phyloP scores from a whole-genome alignment of 2,888 invertebrate species.

The Microctonus aethiopoides region DNA sequence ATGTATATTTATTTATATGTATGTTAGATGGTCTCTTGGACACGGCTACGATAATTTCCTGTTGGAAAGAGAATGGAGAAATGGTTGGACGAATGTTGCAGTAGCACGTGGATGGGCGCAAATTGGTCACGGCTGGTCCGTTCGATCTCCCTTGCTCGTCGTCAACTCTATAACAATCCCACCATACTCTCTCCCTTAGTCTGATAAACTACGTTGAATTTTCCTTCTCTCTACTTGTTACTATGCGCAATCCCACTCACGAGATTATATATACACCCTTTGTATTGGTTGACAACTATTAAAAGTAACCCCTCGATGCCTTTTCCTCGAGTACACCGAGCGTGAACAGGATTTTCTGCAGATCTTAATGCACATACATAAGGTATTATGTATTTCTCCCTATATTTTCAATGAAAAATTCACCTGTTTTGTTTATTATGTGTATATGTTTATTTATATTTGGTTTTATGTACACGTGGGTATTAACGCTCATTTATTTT shows the following conservation, averaged over 20 bases:
- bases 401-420: neutral
- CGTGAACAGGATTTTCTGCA: neutral
- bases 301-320: slow-evolving; percentile 40
- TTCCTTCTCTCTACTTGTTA: slow-evolving; percentile 22
- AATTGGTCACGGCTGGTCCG: slow-evolving; percentile 66
- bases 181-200: slow-evolving; percentile 36
- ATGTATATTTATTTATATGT: slow-evolving; percentile 3
- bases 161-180: slow-evolving; percentile 34
- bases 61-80: slow-evolving; percentile 32
- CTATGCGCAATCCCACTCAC: slow-evolving; percentile 41
- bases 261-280: slow-evolving; percentile 33
- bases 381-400: neutral
- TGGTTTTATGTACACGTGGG: slow-evolving; percentile 11
- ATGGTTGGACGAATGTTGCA: slow-evolving; percentile 39
- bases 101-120: slow-evolving; percentile 58
- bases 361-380: neutral
- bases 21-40: neutral
- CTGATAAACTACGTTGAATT: slow-evolving; percentile 14
- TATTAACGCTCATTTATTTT: slow-evolving; percentile 28
- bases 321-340: slow-evolving; percentile 33
- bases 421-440: slow-evolving; percentile 18
- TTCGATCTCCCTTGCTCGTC: slow-evolving; percentile 49
- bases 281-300: slow-evolving; percentile 62
- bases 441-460: neutral
- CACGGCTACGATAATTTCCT: slow-evolving; percentile 24